phyloP scores from a whole-genome alignment of 2,113 vertebrate species.

The Nesogale talazaci region DNA sequence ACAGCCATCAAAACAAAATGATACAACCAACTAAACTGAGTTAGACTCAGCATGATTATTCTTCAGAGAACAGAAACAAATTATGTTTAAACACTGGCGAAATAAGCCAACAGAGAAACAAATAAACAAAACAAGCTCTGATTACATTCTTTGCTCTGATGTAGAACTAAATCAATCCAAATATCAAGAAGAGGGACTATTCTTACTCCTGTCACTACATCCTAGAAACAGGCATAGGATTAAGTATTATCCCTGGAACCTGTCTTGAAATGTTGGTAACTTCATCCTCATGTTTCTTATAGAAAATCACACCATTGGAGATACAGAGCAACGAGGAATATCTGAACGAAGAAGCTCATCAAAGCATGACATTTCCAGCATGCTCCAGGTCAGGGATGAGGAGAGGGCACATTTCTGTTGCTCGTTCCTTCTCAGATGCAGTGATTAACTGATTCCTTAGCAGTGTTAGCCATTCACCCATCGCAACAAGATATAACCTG shows the following conservation, averaged over 20 bases:
- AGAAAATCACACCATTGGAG: conserved; percentile 70
- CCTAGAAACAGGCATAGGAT: conserved; percentile 61
- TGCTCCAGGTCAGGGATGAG: conserved; percentile 58
- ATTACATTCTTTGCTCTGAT: background rate
- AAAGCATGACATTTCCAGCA: background rate
- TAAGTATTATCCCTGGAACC: conserved; percentile 73
- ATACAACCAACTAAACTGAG: background rate
- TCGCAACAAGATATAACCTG: background rate
- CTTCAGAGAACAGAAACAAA: background rate
- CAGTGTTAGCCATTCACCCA: background rate
- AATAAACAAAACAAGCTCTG: background rate
- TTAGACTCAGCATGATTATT: conserved; percentile 25
- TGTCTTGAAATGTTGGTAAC: conserved; percentile 63
- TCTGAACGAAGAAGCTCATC: conserved; percentile 11
- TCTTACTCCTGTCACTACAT: conserved; percentile 42
- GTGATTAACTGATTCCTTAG: background rate
- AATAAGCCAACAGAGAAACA: conserved; percentile 3
- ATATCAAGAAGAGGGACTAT: background rate
- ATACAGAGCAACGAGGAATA: conserved; percentile 75
- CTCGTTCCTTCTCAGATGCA: conserved; percentile 52
- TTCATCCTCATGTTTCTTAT: conserved; percentile 73
- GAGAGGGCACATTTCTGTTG: conserved; percentile 64
- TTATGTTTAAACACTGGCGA: background rate
- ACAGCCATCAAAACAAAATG: background rate
- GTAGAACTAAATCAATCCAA: background rate